Evolutionary conservation across 1,140 invertebrate genomes (phyloP), one percentile per base, ranked within the genome.

Genomic region (Megathymus violae): DNA sequence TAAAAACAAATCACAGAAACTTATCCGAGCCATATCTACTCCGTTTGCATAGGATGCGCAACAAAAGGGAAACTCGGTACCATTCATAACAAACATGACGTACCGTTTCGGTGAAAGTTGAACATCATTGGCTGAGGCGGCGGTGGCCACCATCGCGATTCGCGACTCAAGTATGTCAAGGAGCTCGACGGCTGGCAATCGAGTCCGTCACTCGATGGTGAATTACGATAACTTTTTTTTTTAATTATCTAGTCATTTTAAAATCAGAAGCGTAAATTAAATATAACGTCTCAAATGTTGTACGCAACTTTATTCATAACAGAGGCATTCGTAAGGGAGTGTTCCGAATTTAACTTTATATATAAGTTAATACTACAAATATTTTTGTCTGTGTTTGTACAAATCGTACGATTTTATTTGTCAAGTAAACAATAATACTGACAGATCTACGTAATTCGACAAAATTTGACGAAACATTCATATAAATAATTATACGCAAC

Each of bases 41-140:
- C n/a, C n/a, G 11, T 58, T 31, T 44, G 22, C 22, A 31, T 44
- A 54, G 36, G 46, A 43, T 34, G 51, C 31, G 52, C 44, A 65
- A 65, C 54, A 65, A 60, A 65, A 65, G 63, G 63, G 54, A 65
- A 65, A 65, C 63, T 43, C 51, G 22, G 58, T 52, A 41, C 48
- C 46, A 59, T 31, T 58, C 63, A 63, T 34, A 56, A 44, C 52
- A 43, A 56, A 65, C 51, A 70, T 66, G 62, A 64, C 65, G 64
- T 71, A 51, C 52, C 46, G 71, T 83, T 78, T 76, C 68, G 82
- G 84, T 85, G 82, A 87, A 88, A 88, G 81, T 88, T 82, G 73
- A 69, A 67, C 75, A 81, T 82, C 80, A 77, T 74, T 75, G 67
- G 67, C 74, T 41, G 34, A 50, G 61, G 52, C 59, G 50, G 60